These are phyloP conservation scores for Eremophila alpestris DNA, from an alignment of 2,797 vertebrate species.

Conservation along the genomic window DNA sequence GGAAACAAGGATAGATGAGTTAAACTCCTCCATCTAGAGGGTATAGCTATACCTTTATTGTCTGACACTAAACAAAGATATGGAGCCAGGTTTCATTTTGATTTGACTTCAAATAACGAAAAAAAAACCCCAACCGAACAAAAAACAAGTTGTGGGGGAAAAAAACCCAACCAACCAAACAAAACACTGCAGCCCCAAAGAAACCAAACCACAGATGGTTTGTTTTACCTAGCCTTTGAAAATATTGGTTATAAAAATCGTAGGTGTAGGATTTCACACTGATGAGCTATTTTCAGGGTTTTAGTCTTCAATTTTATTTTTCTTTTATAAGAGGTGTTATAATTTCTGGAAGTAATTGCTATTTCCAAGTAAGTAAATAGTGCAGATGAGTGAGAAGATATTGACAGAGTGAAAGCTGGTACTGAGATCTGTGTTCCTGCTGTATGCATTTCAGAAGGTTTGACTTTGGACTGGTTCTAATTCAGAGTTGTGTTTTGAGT, in stretches of 20 bases:
- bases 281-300: background rate
- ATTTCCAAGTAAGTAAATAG: background rate
- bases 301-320: background rate
- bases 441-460: background rate
- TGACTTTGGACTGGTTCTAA: background rate
- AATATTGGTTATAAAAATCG: background rate
- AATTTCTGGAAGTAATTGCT: background rate
- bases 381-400: background rate
- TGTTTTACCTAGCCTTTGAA: background rate
- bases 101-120: background rate
- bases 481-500: background rate
- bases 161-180: background rate
- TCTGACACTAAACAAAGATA: background rate
- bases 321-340: background rate
- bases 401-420: background rate
- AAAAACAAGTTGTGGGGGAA: background rate
- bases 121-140: background rate
- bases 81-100: background rate
- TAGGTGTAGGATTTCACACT: background rate
- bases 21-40: background rate
- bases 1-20: background rate
- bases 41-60: background rate
- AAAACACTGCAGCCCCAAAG: background rate
- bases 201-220: background rate
- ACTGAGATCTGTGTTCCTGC: background rate